Evolutionary conservation across 2,797 vertebrate genomes (phyloP).

Genomic region (Heterohyrax brucei): DNA sequence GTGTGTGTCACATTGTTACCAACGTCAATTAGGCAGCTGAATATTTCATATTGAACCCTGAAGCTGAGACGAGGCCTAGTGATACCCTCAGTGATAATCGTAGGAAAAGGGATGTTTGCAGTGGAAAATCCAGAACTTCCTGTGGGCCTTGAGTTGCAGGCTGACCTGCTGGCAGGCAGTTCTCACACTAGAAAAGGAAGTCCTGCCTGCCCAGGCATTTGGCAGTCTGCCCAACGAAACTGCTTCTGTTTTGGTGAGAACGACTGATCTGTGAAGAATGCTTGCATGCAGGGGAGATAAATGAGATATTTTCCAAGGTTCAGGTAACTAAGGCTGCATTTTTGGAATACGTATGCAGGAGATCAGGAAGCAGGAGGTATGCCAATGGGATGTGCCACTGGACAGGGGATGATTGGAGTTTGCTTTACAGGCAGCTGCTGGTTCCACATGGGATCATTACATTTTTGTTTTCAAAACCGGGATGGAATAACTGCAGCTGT

Average conservation of each 20-base stretch:
- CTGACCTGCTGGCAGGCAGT: conserved; percentile 73
- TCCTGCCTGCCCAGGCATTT: conserved; percentile 59
- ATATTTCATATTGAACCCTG: conserved; percentile 75
- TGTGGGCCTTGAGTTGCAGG: not conserved
- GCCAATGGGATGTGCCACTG: not conserved
- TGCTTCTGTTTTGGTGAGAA: conserved; percentile 84
- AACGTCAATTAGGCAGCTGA: not conserved
- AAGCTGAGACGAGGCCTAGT: conserved; percentile 68
- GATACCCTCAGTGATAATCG: conserved; percentile 62
- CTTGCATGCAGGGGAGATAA: conserved; percentile 39
- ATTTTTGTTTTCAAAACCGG: conserved; percentile 3
- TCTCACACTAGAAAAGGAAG: conserved; percentile 82
- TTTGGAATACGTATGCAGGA: conserved; percentile 69
- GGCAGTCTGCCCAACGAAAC: conserved; percentile 85
- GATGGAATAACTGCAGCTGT: not conserved
- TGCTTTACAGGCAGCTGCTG: not conserved
- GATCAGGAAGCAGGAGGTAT: not conserved
- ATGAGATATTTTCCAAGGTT: conserved; percentile 64
- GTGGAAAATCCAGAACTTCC: conserved; percentile 65
- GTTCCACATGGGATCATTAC: not conserved
- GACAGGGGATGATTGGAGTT: not conserved
- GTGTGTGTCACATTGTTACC: not conserved
- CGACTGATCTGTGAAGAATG: conserved; percentile 79
- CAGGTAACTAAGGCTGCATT: conserved; percentile 38
- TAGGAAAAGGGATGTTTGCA: conserved; percentile 82